Evolutionary conservation across 37 sponge, comb jelly and placozoan genomes (phyloP), one percentile per base, ranked within the genome.

Genomic region (Agelas oroides): DNA sequence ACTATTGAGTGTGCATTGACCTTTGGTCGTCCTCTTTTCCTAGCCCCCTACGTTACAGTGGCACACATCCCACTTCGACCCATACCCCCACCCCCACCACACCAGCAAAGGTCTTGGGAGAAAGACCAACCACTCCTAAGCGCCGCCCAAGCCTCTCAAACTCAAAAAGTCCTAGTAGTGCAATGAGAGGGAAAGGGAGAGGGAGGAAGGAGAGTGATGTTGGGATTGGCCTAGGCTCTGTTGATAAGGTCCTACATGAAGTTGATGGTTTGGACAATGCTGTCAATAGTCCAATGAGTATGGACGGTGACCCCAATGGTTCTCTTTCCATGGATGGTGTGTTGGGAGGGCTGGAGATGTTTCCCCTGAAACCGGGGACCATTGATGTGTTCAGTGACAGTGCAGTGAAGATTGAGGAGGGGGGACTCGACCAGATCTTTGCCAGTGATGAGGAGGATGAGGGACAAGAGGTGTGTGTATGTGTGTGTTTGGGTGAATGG

Each of bases 361-460:
- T 46, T 8, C 46, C 46, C 46, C 3, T 28, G 63, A 86, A 86
- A 78, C 53, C 70, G 17, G 11, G 57, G 16, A 27, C 23, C 38
- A 73, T 74, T 16, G 82, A 86, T 35, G 54, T 70, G 46, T 71
- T 86, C 79, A 86, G 86, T 78, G 77, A 86, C n/a, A 68, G 70
- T 61, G 86, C 79, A 6, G 86, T 86, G 35, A 77, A 60, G 72
- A 86, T 86, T 35, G 84, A 84, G 15, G 59, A 60, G 52, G 53
- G 62, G 21, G 53, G 18, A 24, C 59, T 76, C 32, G 81, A 85
- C 37, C 76, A 81, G 53, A 81, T 85, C 53, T 91, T 86, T 81
- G 91, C 81, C 61, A 79, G 78, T 46, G 91, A 91, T 5, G 91
- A 86, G 25, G 91, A 91, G 30, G 77, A 80, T 18, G 85, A 85